Base-by-base conservation (phyloP, 2,888 invertebrate species). In the Eristalis tenax region DNA sequence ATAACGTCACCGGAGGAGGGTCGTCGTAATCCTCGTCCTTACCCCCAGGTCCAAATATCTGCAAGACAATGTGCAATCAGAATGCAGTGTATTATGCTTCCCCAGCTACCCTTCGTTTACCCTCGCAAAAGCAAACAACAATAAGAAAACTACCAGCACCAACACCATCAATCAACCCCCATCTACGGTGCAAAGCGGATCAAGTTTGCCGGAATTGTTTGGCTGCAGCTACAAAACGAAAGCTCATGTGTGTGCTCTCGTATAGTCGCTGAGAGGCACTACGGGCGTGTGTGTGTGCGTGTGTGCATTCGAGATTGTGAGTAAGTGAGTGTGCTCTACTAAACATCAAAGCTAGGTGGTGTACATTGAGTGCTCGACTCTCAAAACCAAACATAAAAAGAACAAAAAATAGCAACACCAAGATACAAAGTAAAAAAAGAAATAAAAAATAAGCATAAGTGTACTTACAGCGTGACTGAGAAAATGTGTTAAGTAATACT, bases 1-100 rank as follows among this genome's bases (percentile, higher is more conserved):
- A 94, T 91, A 94, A 93, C 88, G 94, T 94, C 89, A 93, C 91
- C 0, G 92, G 92, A 28, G 92, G 92, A 32, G 93, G 92, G 89
- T 93, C 93, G 69, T 93, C 93, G 76, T 93, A 93, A 83, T 93
- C 93, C 74, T 93, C 93, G 82, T 93, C 93, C 88, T 93, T 93
- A 87, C 93, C 92, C 57, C 93, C 92, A 71, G 93, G 93, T 83
- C 93, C 93, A 88, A 93, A 93, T 90, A 93, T 91, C 93, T 93
- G 89, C 68, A 89, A 86, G 71, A 88, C 83, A 85, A 84, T 78
- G 83, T 83, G 79, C 79, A 83, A 87, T 87, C 87, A 87, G 59
- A 87, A 76, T 40, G 59, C 79, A 76, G 71, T 77, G 68, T 75
- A 83, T 73, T 83, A 28, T 76, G 26, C 79, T 69, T 61, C 57